These are phyloP conservation scores for Emmelina monodactyla DNA, from an alignment of 2,888 invertebrate genomes.

Conservation along the genomic window DNA sequence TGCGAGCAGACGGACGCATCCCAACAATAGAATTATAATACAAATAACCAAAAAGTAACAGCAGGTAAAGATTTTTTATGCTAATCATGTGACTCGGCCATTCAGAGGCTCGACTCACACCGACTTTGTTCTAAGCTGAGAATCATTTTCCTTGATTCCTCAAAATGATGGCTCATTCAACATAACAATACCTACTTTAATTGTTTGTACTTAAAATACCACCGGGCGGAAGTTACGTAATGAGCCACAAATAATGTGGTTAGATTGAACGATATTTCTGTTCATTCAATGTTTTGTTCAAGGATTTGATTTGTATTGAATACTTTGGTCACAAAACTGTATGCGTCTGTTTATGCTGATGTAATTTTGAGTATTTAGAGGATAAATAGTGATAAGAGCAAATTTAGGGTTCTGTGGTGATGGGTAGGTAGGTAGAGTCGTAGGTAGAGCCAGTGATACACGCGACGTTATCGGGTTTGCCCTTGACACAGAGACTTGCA, in stretches of 20 bases:
- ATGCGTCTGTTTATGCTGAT: too few species aligned
- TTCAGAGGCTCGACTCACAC: constrained; percentile 26
- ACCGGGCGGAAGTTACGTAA: constrained; percentile 1
- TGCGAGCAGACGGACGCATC: constrained; percentile 19
- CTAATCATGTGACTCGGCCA: constrained; percentile 24
- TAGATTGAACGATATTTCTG: constrained; percentile 14
- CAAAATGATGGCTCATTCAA: not conserved
- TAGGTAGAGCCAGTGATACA: constrained; percentile 29
- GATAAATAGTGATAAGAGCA: too few species aligned
- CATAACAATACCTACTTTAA: not conserved
- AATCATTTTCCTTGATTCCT: constrained; percentile 16
- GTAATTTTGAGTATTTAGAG: too few species aligned
- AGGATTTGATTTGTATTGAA: too few species aligned
- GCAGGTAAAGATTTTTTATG: constrained; percentile 43
- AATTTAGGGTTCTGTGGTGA: too few species aligned
- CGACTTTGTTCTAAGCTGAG: constrained; percentile 26
- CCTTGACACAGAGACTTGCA: constrained; percentile 62
- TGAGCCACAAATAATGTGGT: not conserved
- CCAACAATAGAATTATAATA: constrained; percentile 30
- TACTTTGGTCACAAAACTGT: too few species aligned
- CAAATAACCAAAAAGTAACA: constrained; percentile 30
- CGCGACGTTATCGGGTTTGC: constrained; percentile 55
- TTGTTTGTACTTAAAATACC: not conserved
- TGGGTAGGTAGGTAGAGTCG: constrained; percentile 29
- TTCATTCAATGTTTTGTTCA: constrained; percentile 15